A percentile compares a stretch with the other conserved stretches of the same genome.
Evolutionary conservation across 2,113 vertebrate genomes (phyloP).

Genomic region (Dendrocopos noguchii): DNA sequence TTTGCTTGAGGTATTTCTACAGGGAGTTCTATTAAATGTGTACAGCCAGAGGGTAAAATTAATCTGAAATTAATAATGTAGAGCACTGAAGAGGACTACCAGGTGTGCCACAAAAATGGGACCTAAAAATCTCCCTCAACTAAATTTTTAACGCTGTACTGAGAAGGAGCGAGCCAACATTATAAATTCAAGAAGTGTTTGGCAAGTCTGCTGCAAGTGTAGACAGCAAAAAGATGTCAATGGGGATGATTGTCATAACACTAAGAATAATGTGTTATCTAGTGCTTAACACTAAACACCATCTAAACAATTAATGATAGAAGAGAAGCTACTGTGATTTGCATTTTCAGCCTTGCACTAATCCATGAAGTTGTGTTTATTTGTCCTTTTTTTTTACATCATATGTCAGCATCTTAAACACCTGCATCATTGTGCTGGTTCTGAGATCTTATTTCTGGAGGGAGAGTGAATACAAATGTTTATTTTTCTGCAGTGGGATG

Average conservation of each 20-base stretch:
- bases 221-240: conserved; percentile 66
- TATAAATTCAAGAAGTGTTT: conserved; percentile 61
- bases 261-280: conserved; percentile 64
- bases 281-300: conserved; percentile 37
- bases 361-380: conserved; percentile 21
- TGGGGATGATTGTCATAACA: conserved; percentile 62
- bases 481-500: background rate
- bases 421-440: background rate
- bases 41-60: conserved; percentile 47
- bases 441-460: background rate
- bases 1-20: conserved; percentile 2
- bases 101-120: background rate
- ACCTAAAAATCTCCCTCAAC: background rate
- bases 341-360: background rate
- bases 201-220: conserved; percentile 38
- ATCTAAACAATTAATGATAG: conserved; percentile 65
- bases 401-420: background rate
- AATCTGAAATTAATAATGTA: conserved; percentile 59
- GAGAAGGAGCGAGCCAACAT: conserved; percentile 30
- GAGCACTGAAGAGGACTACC: background rate
- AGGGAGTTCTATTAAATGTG: conserved; percentile 27
- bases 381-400: background rate
- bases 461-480: background rate
- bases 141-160: conserved; percentile 42
- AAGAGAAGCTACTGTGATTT: conserved; percentile 9